A percentile compares a stretch with the other conserved stretches of the same genome.
phyloP scores from a whole-genome alignment of 2,113 vertebrate genomes.

The Grus americana region DNA sequence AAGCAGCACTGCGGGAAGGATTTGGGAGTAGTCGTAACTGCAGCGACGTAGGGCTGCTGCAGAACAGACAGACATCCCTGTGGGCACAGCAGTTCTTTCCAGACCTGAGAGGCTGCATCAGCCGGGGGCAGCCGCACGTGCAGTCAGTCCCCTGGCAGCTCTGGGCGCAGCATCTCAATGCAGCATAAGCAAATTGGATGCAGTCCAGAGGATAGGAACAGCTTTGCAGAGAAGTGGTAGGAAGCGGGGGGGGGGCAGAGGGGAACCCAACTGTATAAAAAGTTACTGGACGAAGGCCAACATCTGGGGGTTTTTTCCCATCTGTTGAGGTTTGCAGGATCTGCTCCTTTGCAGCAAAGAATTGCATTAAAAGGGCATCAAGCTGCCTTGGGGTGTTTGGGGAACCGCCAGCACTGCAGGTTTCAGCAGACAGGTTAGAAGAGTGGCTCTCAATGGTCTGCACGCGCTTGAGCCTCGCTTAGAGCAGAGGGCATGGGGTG shows the following conservation, averaged over 20 bases:
- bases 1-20: not conserved
- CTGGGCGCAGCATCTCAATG: not conserved
- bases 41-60: rapidly evolving
- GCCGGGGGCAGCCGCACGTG: rapidly evolving
- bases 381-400: not conserved
- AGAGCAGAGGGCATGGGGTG: not conserved
- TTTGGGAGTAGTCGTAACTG: not conserved
- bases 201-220: not conserved
- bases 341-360: not conserved
- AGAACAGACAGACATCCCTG: not conserved
- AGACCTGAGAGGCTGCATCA: not conserved
- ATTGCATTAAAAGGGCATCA: not conserved
- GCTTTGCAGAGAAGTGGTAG: not conserved
- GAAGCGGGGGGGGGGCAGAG: not conserved
- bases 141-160: not conserved
- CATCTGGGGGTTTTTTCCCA: not conserved
- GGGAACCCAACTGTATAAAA: too few relatives aligned
- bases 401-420: not conserved
- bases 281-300: not conserved
- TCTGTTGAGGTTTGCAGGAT: not conserved
- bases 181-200: rapidly evolving
- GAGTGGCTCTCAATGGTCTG: not conserved
- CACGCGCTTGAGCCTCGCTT: not conserved
- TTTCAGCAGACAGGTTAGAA: not conserved
- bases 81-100: not conserved